phyloP scores from a whole-genome alignment of 2,888 invertebrate genomes.

The Drosophila mulleri region DNA sequence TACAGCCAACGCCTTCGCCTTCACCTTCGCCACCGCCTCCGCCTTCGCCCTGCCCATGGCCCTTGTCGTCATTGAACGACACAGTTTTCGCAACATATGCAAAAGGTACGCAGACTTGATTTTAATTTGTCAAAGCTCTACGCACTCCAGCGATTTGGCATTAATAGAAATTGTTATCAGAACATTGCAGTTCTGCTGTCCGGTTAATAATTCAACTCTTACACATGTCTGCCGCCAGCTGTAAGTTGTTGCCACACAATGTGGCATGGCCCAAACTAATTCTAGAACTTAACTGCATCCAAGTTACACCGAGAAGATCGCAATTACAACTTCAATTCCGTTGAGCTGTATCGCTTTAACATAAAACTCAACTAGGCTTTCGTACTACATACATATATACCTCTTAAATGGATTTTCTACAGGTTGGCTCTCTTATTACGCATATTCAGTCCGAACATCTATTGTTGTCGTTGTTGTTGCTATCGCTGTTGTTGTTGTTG shows the following conservation, averaged over 20 bases:
- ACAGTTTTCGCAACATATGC: background rate
- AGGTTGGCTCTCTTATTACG: slow-evolving; percentile 16
- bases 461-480: background rate
- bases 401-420: background rate
- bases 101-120: slow-evolving; percentile 12
- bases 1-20: background rate
- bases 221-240: background rate
- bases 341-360: background rate
- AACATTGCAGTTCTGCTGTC: slow-evolving; percentile 1
- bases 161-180: slow-evolving; percentile 12
- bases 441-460: slow-evolving; percentile 4
- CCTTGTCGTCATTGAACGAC: background rate
- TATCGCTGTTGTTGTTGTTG: slow-evolving; percentile 1
- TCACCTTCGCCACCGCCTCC: background rate
- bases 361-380: background rate
- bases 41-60: slow-evolving; percentile 2
- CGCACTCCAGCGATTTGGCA: slow-evolving; percentile 1
- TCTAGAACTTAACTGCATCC: background rate
- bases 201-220: background rate
- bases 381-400: background rate
- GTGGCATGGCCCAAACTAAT: background rate
- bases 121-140: slow-evolving; percentile 11
- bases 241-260: background rate
- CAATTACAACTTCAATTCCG: background rate
- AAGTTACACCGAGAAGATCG: background rate